Percentiles rank a stretch among this genome's conserved stretches.
These are phyloP conservation scores for Fulica atra DNA, from an alignment of 2,113 vertebrate species.

Conservation along the genomic window DNA sequence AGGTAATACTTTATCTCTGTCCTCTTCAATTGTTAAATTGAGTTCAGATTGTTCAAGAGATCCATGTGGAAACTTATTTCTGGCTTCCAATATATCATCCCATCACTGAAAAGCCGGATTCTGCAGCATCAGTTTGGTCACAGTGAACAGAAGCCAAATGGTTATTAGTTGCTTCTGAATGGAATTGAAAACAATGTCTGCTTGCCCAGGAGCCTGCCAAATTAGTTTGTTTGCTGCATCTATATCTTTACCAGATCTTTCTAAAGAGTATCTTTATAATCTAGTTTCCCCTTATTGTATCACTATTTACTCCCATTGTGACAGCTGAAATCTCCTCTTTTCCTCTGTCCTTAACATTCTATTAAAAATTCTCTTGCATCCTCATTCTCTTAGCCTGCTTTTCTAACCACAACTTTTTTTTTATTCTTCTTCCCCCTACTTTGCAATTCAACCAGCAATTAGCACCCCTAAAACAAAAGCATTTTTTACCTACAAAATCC, in stretches of 20 bases:
- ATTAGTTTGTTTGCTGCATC: background rate
- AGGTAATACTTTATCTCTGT: constrained; percentile 46
- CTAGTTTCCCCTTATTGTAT: background rate
- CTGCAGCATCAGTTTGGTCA: constrained; percentile 21
- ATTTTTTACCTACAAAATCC: background rate
- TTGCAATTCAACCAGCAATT: background rate
- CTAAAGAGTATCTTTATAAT: background rate
- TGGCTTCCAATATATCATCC: constrained; percentile 50
- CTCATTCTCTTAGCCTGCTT: background rate
- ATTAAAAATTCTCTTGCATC: background rate
- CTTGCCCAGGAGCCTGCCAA: constrained; percentile 25
- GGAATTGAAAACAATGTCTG: constrained; percentile 31
- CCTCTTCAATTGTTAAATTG: constrained; percentile 53
- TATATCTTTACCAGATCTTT: constrained; percentile 24
- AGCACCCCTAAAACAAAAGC: background rate
- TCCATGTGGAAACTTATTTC: constrained; percentile 46
- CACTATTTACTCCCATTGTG: background rate
- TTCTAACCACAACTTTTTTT: background rate
- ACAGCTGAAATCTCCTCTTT: background rate
- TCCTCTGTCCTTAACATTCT: background rate
- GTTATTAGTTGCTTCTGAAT: constrained; percentile 24
- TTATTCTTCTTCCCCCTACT: background rate
- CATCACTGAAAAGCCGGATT: constrained; percentile 33
- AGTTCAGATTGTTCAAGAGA: constrained; percentile 56
- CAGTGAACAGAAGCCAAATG: constrained; percentile 40